Base-by-base conservation (phyloP, 2,888 invertebrate genomes). In the Scrobipalpa costella region DNA sequence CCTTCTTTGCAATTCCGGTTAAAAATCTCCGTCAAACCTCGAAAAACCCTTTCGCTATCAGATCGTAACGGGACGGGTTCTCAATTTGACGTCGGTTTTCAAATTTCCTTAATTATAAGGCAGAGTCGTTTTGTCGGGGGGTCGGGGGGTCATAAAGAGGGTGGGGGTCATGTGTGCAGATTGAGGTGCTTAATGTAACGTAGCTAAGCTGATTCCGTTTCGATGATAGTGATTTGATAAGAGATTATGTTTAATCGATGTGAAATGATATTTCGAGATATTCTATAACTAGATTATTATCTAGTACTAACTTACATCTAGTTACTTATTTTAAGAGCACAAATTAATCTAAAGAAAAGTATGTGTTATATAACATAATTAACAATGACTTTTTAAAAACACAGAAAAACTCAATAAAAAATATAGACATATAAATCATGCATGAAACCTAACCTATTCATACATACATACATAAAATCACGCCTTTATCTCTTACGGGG, bases 51-150 rank as follows among this genome's bases (percentile, higher is more conserved):
- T 8, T 57, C 21, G 13, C 49, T 74, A 77, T 77, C 77, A 74
- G 79, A 78, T 78, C 72, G 74, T 73, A 73, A 72, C 75, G 68
- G 73, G 69, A 72, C 70, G 72, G 73, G 72, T 66, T 67, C 69
- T 64, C 68, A 73, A 72, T 55, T 75, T 73, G 73, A 73, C 70
- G 76, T 73, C 81, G 86, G 85, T 86, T 87, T 88, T 88, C 85
- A 86, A 88, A 88, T 87, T 88, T 86, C 84, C 88, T 84, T 88
- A 88, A 88, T 88, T 87, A 88, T 84, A 84, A 82, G 78, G 78
- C 80, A 74, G 77, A 79, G 81, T 80, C 80, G 79, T 76, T 82
- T 79, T 76, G 80, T 78, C 81, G 8, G 55, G 27, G 55, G 33
- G 21, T 13, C 27, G 34, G 55, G 27, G 55, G 27, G 55, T 55